Conservation (phyloP, 2,113 vertebrate genomes). For the Mesocricetus auratus region DNA sequence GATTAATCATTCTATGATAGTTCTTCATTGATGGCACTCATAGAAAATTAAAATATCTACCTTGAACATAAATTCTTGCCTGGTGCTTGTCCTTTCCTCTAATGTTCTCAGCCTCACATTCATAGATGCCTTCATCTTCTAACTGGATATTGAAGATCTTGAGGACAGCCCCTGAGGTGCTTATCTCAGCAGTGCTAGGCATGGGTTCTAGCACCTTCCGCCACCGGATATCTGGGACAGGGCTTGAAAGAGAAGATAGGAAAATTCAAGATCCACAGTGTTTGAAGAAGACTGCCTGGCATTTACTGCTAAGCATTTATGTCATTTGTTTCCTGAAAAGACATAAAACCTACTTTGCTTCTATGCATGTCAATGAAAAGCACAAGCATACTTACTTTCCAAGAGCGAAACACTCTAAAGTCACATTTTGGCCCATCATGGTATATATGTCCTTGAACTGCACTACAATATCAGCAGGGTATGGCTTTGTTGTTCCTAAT, state of each 20-base stretch:
- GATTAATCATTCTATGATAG: neutral
- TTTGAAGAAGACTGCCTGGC: conserved; percentile 36
- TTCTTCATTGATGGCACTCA: neutral
- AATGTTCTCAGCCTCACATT: conserved; percentile 95
- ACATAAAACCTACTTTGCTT: neutral
- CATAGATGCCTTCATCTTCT: conserved; percentile 94
- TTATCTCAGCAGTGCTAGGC: conserved; percentile 91
- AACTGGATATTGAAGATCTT: conserved; percentile 94
- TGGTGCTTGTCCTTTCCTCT: conserved; percentile 94
- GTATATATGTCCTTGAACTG: conserved; percentile 93
- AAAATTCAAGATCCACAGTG: conserved; percentile 59
- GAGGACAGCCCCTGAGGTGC: conserved; percentile 92
- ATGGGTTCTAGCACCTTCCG: conserved; percentile 91
- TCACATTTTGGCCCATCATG: conserved; percentile 95
- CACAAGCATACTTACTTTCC: conserved; percentile 94
- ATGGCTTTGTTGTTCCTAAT: conserved; percentile 92
- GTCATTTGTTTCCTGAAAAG: neutral
- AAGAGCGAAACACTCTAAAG: conserved; percentile 97
- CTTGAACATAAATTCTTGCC: conserved; percentile 93
- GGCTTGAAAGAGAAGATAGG: conserved; percentile 87
- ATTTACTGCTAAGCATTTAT: neutral
- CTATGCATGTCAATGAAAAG: neutral
- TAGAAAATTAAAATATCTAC: conserved; percentile 83
- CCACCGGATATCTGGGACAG: conserved; percentile 96
- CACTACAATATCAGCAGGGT: conserved; percentile 97